phyloP scores from a whole-genome alignment of 2,797 vertebrate species.

The Syngnathus rostellatus region DNA sequence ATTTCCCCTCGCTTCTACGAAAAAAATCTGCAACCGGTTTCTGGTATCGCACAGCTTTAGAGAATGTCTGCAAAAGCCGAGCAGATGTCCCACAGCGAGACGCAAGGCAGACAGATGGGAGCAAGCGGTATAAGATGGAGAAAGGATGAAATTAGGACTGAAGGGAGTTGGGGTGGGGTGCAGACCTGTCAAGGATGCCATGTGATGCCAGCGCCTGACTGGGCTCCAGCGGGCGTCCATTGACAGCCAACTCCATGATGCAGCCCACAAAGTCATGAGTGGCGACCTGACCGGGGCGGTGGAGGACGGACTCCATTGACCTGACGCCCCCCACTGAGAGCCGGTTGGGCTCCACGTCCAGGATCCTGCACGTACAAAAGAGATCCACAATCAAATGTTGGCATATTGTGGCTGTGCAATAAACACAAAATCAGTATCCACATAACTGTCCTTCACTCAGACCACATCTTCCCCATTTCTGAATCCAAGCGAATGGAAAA shows the following conservation, averaged over 20 bases:
- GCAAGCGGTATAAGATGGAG: constrained; percentile 26
- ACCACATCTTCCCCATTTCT: neutral
- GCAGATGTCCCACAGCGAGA: constrained; percentile 52
- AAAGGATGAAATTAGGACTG: constrained; percentile 14
- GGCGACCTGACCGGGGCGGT: constrained; percentile 84
- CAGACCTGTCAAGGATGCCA: constrained; percentile 90
- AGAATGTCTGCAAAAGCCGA: constrained; percentile 38
- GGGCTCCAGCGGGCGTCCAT: constrained; percentile 93
- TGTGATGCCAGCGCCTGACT: constrained; percentile 87
- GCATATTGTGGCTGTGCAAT: neutral
- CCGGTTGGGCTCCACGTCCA: constrained; percentile 92
- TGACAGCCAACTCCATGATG: constrained; percentile 97
- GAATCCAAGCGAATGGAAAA: neutral
- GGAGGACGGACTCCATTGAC: constrained; percentile 83
- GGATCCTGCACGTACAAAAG: constrained; percentile 71
- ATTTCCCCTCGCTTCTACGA: constrained; percentile 50
- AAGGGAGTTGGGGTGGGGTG: constrained; percentile 6
- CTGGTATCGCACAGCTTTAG: constrained; percentile 33
- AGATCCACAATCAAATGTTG: neutral
- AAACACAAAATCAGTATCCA: neutral
- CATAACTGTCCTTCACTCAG: neutral
- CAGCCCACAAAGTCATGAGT: constrained; percentile 96
- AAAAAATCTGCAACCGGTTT: neutral
- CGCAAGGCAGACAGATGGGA: constrained; percentile 45
- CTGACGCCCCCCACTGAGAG: constrained; percentile 90